Evolutionary conservation across 30 jellyfish, hydroid and myxozoan genomes (phyloP).

Genomic region (Aurelia sp.): DNA sequence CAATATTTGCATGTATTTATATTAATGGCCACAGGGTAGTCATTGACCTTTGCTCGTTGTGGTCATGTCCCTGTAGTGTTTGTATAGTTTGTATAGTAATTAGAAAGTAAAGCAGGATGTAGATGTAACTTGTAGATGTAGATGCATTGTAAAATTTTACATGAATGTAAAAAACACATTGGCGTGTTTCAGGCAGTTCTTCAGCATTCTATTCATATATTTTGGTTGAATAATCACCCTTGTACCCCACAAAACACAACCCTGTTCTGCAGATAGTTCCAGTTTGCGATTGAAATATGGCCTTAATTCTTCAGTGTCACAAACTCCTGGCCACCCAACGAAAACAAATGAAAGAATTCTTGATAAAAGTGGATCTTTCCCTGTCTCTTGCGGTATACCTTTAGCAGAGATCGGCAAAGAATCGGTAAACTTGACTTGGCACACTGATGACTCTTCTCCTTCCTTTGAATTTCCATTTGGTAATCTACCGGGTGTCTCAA

Average conservation of each 20-base stretch:
- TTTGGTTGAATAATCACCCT: slow-evolving; percentile 51
- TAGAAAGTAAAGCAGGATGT: too few relatives aligned
- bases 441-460: neutral
- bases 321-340: slow-evolving; percentile 28
- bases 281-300: slow-evolving; percentile 37
- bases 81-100: too few relatives aligned
- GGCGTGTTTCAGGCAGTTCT: too few relatives aligned
- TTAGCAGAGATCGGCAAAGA: slow-evolving; percentile 40
- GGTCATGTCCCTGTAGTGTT: too few relatives aligned
- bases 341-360: slow-evolving; percentile 44
- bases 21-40: too few relatives aligned
- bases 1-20: too few relatives aligned
- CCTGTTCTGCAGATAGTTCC: neutral
- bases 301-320: slow-evolving; percentile 49
- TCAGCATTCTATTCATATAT: slow-evolving; percentile 23
- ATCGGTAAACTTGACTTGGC: slow-evolving; percentile 12
- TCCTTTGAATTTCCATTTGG: slow-evolving; percentile 39
- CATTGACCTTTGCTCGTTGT: too few relatives aligned
- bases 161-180: too few relatives aligned
- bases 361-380: neutral
- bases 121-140: too few relatives aligned
- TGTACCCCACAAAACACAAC: slow-evolving; percentile 37
- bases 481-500: too few relatives aligned
- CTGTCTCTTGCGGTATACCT: slow-evolving; percentile 14
- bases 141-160: too few relatives aligned